Evolutionary conservation across 2,888 invertebrate species (phyloP), one percentile per base, ranked within the genome.

Genomic region (Mactromeris polynyma): DNA sequence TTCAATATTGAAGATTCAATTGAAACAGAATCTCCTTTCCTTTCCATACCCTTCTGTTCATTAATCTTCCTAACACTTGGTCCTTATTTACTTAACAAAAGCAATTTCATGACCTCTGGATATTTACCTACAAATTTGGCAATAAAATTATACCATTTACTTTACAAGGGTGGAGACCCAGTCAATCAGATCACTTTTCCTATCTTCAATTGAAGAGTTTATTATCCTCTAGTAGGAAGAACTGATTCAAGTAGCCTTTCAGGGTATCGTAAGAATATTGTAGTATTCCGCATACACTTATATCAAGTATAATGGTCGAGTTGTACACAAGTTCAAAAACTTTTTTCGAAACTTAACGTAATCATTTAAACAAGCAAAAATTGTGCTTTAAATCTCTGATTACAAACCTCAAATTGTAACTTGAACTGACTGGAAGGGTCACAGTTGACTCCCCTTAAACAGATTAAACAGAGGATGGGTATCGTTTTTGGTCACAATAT

Each of bases 1-100:
- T 73, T 73, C 73, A 73, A 73, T 26, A 58, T 58, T 58, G 26
- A 58, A 73, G 33, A 73, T 33, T 73, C 36, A 73, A 33, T 73
- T 33, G 31, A 58, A 69, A 73, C 14, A 73, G 36, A 73, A 33
- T 73, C 73, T 26, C 31, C 11, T 73, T 36, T 73, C 26, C 14
- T 36, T 19, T 73, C 26, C 14, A 33, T 17, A 17, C 33, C 36
- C 36, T 17, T 17, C 17, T 58, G 31, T 73, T 19, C 36, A 73
- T 73, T 73, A 73, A 73, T 73, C 73, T 36, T 33, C 4, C 21
- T 73, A 73, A 73, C 4, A 73, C 19, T 33, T 73, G 31, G 73
- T 33, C 73, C 73, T 33, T 36, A 19, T 73, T 73, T 73, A 73
- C 17, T 17, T 36, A 19, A 73, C 14, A 73, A 19, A 33, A 73